Evolutionary conservation across 1,140 invertebrate species (phyloP).

Genomic region (Steinernema feltiae): DNA sequence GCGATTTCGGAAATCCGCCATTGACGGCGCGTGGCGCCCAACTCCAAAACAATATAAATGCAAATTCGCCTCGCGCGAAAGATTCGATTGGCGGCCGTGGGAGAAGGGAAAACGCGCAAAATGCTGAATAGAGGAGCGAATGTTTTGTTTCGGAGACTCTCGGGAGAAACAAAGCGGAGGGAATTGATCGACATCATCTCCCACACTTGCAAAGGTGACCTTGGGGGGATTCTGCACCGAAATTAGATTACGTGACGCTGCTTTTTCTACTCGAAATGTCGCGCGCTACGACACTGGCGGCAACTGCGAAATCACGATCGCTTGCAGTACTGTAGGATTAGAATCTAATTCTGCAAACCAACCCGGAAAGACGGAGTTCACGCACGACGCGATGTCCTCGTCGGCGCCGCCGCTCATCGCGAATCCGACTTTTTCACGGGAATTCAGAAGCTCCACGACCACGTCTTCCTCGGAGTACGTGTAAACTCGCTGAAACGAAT

Average conservation of each 20-base stretch:
- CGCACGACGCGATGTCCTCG: neutral
- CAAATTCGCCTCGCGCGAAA: neutral
- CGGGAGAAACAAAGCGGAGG: neutral
- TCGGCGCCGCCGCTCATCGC: constrained; percentile 20
- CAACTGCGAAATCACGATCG: no score
- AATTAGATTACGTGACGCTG: no score
- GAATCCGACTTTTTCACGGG: neutral
- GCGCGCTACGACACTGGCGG: no score
- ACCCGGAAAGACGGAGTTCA: constrained; percentile 9
- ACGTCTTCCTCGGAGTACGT: constrained; percentile 16
- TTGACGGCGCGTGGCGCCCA: neutral
- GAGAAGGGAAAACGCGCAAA: neutral
- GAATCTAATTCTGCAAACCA: neutral
- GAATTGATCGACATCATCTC: neutral
- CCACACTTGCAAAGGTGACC: neutral
- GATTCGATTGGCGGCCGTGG: neutral
- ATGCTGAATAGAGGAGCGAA: neutral
- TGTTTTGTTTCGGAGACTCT: neutral
- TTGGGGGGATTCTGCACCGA: no score
- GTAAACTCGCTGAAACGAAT: constrained; percentile 11
- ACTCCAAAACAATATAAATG: constrained; percentile 15
- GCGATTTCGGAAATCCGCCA: constrained; percentile 13
- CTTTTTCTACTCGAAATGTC: no score
- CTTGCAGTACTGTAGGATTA: no score
- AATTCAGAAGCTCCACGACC: neutral